These are phyloP conservation scores for Pogonognathellus flavescens DNA, from an alignment of 1,140 invertebrate genomes.

Conservation along the genomic window DNA sequence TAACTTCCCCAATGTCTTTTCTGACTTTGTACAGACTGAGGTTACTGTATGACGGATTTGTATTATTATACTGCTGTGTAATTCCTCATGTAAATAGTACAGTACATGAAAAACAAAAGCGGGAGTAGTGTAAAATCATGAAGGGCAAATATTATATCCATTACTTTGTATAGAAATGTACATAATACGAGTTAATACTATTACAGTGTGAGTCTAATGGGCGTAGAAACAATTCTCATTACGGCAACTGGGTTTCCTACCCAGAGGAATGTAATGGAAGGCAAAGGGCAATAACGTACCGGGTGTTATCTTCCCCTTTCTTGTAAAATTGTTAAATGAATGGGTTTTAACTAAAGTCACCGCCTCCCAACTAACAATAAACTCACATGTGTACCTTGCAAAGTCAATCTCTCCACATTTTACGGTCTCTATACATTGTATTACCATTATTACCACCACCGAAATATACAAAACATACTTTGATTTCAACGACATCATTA, in stretches of 20 bases:
- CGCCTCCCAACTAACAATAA: background rate
- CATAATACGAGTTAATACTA: background rate
- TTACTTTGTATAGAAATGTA: too few relatives aligned
- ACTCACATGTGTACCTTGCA: background rate
- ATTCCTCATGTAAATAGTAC: too few relatives aligned
- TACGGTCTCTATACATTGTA: background rate
- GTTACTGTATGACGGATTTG: too few relatives aligned
- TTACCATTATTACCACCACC: too few relatives aligned
- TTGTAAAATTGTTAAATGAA: conserved; percentile 48
- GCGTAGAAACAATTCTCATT: conserved; percentile 46
- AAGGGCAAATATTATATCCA: conserved; percentile 9
- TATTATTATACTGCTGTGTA: too few relatives aligned
- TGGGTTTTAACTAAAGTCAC: conserved; percentile 20
- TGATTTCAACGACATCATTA: too few relatives aligned
- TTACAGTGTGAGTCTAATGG: conserved; percentile 7
- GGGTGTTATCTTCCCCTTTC: conserved; percentile 23
- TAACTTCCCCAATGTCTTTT: too few relatives aligned
- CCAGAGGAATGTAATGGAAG: conserved; percentile 4
- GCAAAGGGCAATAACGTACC: background rate
- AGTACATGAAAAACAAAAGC: too few relatives aligned
- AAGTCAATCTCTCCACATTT: background rate
- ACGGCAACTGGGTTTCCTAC: background rate
- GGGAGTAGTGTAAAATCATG: background rate
- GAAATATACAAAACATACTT: too few relatives aligned
- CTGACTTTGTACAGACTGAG: too few relatives aligned